Evolutionary conservation across 2,113 vertebrate genomes (phyloP).

Genomic region (Saguinus imperator): DNA sequence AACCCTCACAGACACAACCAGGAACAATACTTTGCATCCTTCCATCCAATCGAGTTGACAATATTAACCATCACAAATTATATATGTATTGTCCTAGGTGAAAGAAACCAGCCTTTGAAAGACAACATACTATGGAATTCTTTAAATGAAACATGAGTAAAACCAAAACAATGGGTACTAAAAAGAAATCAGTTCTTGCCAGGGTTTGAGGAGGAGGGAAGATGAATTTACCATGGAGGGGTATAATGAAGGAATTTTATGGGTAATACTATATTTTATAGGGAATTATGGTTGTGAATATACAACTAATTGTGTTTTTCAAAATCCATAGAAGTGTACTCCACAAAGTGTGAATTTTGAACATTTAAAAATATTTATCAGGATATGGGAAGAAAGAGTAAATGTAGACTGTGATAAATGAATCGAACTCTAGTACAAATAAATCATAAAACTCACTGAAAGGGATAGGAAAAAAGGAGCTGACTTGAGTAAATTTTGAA

Average conservation of each 20-base stretch:
- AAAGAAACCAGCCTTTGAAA: not conserved
- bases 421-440: not conserved
- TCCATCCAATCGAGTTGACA: too few species aligned
- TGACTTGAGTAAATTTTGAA: not conserved
- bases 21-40: too few species aligned
- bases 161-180: not conserved
- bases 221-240: not conserved
- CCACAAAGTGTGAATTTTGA: not conserved
- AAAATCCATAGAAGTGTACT: not conserved
- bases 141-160: not conserved
- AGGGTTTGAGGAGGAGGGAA: not conserved
- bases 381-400: not conserved
- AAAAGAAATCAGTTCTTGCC: not conserved
- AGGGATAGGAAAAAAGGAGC: not conserved
- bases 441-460: not conserved
- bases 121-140: not conserved
- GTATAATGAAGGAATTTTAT: not conserved
- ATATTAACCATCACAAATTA: not conserved
- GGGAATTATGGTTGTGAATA: not conserved
- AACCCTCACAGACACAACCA: too few species aligned
- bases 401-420: slow-evolving; percentile 4
- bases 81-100: not conserved
- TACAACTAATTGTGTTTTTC: not conserved
- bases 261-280: not conserved
- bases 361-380: not conserved